Evolutionary conservation across 2,113 vertebrate genomes (phyloP), one percentile per base, ranked within the genome.

Genomic region (Madoqua kirkii): DNA sequence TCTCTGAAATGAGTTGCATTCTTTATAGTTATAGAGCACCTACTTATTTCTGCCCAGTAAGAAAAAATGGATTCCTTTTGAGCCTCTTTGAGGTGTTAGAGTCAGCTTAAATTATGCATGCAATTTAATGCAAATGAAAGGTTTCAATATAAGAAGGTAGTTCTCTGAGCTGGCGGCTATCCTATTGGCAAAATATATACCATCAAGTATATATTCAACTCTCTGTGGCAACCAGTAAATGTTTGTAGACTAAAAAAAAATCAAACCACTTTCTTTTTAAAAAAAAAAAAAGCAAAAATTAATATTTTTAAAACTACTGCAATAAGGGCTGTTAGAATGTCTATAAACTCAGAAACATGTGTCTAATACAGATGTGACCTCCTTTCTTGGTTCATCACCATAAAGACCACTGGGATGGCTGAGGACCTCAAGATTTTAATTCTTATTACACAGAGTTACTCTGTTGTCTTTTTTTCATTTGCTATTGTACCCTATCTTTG

Each of bases 111-210:
- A 98, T 96, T 97, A 97, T 96, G 85, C 82, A 96, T 74, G 76
- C 59, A 94, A 89, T 89, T 93, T 95, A 89, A 97, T 91, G 91
- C 78, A 95, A 98, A 97, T 81, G 86, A 93, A 92, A 95, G 57
- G 79, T 84, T 97, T 94, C 76, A 25, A 54, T 57, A 78, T 27
- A 89, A 78, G 86, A 91, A 95, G 93, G 95, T 89, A 50, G 45
- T 71, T 97, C 71, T 95, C 71, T 48, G 67, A 93, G 96, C 91
- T 76, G 16, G 55, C 57, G 87, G 93, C 92, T 62, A 91, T 52
- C 83, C 83, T 95, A 45, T 6, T 87, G 91, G 71, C 89, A 78
- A 97, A 94, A 89, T 81, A 67, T 71, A 81, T 45, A 33, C 52
- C 87, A 89, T 62, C 60, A 95, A 95, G 79, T 52, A 89, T 36